Percentiles rank a stretch among this genome's conserved stretches.
These are phyloP conservation scores for Pollenia griseotomentosa DNA, from an alignment of 2,888 invertebrate species.

Conservation along the genomic window DNA sequence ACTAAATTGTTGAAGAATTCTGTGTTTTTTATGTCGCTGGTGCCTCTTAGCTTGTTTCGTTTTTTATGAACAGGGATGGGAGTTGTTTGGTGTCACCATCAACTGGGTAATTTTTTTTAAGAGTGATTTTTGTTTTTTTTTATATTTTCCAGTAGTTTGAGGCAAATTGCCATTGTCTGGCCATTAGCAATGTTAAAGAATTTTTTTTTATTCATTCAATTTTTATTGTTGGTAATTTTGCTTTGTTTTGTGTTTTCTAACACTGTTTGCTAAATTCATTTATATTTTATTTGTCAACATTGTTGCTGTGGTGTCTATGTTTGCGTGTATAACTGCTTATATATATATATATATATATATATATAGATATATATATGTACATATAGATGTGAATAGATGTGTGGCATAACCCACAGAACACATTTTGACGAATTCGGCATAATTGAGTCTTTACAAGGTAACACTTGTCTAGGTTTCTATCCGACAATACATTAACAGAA, in stretches of 20 bases:
- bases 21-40: neutral
- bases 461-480: too few relatives aligned
- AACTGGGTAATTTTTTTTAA: constrained; percentile 14
- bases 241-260: constrained; percentile 20
- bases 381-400: too few relatives aligned
- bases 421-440: too few relatives aligned
- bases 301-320: neutral
- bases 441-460: too few relatives aligned
- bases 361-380: neutral
- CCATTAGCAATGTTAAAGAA: constrained; percentile 63
- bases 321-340: neutral
- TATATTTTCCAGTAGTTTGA: constrained; percentile 12
- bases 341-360: neutral
- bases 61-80: neutral
- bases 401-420: too few relatives aligned
- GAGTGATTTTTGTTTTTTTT: constrained; percentile 20
- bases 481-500: too few relatives aligned
- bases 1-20: constrained; percentile 28
- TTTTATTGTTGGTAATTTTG: constrained; percentile 24
- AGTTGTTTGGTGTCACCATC: neutral
- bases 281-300: constrained; percentile 57
- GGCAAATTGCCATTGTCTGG: constrained; percentile 68
- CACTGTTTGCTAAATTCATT: constrained; percentile 60
- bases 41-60: neutral
- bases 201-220: constrained; percentile 31